Evolutionary conservation across 2,113 vertebrate species (phyloP).

Genomic region (Psammodynastes pulverulentus): DNA sequence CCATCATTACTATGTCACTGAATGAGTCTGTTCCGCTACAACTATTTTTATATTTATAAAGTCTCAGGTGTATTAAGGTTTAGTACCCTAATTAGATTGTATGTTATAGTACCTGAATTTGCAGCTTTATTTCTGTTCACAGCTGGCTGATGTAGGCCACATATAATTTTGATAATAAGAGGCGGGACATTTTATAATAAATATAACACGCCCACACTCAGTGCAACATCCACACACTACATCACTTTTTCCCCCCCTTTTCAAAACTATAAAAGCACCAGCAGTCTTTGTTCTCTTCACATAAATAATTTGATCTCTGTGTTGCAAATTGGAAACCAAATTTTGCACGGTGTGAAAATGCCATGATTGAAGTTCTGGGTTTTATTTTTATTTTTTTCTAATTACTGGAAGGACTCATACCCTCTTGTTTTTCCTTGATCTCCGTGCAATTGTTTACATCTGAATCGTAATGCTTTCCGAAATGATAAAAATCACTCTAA

Average conservation of each 20-base stretch:
- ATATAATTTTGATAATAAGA: constrained; percentile 49
- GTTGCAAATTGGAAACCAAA: neutral
- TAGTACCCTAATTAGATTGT: constrained; percentile 60
- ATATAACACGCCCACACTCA: neutral
- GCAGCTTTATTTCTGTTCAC: constrained; percentile 42
- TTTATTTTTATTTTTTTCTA: neutral
- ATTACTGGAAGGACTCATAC: neutral
- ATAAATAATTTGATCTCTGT: neutral
- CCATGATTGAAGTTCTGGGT: neutral
- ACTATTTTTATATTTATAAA: constrained; percentile 70
- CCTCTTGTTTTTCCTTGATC: neutral
- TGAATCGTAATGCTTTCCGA: neutral
- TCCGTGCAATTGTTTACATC: neutral
- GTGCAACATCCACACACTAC: neutral
- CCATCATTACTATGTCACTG: constrained; percentile 44
- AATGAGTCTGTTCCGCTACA: constrained; percentile 60
- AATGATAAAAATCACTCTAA: neutral
- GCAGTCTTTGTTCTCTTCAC: neutral
- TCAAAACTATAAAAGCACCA: neutral
- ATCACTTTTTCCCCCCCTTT: neutral
- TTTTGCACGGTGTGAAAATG: neutral
- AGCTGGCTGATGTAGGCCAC: constrained; percentile 54
- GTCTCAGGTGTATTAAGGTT: constrained; percentile 62
- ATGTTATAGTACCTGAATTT: constrained; percentile 52
- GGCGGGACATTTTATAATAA: constrained; percentile 44